Conservation (phyloP, 1,140 invertebrate genomes). For the Agrypnia vestita region DNA sequence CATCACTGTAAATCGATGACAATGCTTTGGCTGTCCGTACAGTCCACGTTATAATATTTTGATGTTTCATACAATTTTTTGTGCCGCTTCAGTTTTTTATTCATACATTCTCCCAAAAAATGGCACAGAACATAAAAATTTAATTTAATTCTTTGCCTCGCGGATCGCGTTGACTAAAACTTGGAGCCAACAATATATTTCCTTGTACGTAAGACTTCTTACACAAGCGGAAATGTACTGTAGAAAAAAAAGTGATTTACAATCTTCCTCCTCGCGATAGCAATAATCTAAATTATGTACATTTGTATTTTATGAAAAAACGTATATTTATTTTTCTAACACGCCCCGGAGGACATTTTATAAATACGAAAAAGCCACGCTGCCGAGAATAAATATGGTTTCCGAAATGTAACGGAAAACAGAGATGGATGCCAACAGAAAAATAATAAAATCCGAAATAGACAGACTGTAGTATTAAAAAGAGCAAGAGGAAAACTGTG, state of each 20-base stretch:
- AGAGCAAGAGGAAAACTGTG: slow-evolving; percentile 49
- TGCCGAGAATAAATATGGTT: slow-evolving; percentile 48
- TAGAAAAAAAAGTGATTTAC: slow-evolving; percentile 22
- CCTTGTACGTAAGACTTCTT: slow-evolving; percentile 15
- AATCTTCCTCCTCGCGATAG: slow-evolving; percentile 31
- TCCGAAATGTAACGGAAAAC: slow-evolving; percentile 50
- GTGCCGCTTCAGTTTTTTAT: too few relatives aligned
- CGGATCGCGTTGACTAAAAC: background rate
- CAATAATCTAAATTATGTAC: slow-evolving; percentile 43
- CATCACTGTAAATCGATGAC: too few relatives aligned
- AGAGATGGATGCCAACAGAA: slow-evolving; percentile 55
- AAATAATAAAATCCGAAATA: slow-evolving; percentile 61
- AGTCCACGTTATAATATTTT: too few relatives aligned
- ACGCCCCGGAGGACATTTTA: slow-evolving; percentile 1
- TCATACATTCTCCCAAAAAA: too few relatives aligned
- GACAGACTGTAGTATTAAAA: slow-evolving; percentile 55
- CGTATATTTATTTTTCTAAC: slow-evolving; percentile 35
- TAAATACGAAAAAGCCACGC: slow-evolving; percentile 16
- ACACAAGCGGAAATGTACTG: slow-evolving; percentile 17
- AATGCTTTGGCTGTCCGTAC: too few relatives aligned
- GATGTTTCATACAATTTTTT: too few relatives aligned
- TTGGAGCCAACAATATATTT: slow-evolving; percentile 20
- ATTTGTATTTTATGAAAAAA: slow-evolving; percentile 41
- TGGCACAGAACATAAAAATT: too few relatives aligned
- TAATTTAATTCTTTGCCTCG: too few relatives aligned